Base-by-base conservation (phyloP, 2,797 vertebrate species). In the Brachymystax lenok region DNA sequence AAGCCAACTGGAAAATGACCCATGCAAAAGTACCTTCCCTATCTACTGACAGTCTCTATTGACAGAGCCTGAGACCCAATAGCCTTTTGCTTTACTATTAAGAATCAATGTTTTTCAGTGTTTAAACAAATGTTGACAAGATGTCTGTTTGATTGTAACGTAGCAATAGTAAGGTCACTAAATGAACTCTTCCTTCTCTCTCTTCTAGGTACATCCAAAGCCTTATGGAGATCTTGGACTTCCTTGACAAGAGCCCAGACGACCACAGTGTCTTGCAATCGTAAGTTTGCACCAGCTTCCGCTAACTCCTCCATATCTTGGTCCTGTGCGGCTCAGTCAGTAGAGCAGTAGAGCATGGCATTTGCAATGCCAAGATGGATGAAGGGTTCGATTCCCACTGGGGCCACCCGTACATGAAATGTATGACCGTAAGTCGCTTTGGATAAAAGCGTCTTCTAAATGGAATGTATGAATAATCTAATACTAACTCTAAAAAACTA, bases 151-250 rank as follows among this genome's bases (percentile, higher is more conserved):
- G 56, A 59, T 59, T 59, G n/a, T 8, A 59, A 59, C 56, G 16
- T 21, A n/a, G 6, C 56, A 59, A n/a, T n/a, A 21, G 56, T 7
- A 21, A n/a, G n/a, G 56, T 21, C 56, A 59, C 56, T 21, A 19
- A 6, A 24, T 51, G 21, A 59, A 51, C 19, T 6, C 21, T 46
- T 61, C 14, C 19, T 30, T 74, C 61, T 6, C 50, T 59, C 50
- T 80, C 27, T 52, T 76, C 73, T 85, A 97, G 96, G 96, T 96
- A 97, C 1, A 89, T 94, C 64, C 96, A 97, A 86, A 97, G 96
- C 76, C 91, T 97, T 75, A 89, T 96, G 86, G 96, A 97, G 84
- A 95, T 97, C 86, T 94, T 97, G 80, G 93, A 94, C 17, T 97
- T 97, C 83, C 92, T 94, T 68, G 94, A 95, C 83, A 94, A 91